Evolutionary conservation across 2,113 vertebrate genomes (phyloP), one percentile per base, ranked within the genome.

Genomic region (Calonectris borealis): DNA sequence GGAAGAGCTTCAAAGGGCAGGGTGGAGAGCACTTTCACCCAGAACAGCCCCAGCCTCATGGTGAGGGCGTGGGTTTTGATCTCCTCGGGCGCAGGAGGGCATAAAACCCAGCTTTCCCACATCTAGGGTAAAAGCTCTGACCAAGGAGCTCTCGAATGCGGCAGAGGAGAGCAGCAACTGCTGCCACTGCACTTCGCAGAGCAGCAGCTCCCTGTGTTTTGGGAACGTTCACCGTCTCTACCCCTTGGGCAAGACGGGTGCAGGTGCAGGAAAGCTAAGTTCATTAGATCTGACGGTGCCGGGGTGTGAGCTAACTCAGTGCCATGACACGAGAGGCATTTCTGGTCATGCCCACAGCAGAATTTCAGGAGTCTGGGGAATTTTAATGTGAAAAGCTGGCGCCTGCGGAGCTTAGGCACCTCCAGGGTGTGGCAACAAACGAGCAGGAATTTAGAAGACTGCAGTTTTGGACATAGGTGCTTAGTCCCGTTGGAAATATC

Each of bases 21-120:
- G 92, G 92, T 95, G 86, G 92, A 92, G 90, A 97, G 22, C 85
- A 96, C 96, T 96, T 97, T 96, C 96, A 95, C 96, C 95, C 64
- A 95, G 71, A 93, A 89, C 84, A 92, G 62, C 72, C 88, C 42
- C 2, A 0, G 46, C 68, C 69, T 96, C 21, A 7, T 92, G 85
- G 90, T 5, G 16, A 95, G 72, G 92, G 94, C 0, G 90, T 93
- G 86, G 90, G 83, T 73, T 96, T 90, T 65, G 32, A 92, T 96
- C 78, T 80, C 90, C 90, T 92, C 6, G 0, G 93, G 95, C 64
- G 7, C 18, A 86, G 68, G 51, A 96, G 95, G 79, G 76, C 6
- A 48, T 78, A 81, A 81, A 96, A 34, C 40, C 54, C 93, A 86
- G 83, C 58, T 95, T 96, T 94, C 92, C 96, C 96, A 97, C 93